A percentile compares a stretch with the other conserved stretches of the same genome.
Conservation (phyloP, 2,888 invertebrate species). For the Eupithecia exiguata region DNA sequence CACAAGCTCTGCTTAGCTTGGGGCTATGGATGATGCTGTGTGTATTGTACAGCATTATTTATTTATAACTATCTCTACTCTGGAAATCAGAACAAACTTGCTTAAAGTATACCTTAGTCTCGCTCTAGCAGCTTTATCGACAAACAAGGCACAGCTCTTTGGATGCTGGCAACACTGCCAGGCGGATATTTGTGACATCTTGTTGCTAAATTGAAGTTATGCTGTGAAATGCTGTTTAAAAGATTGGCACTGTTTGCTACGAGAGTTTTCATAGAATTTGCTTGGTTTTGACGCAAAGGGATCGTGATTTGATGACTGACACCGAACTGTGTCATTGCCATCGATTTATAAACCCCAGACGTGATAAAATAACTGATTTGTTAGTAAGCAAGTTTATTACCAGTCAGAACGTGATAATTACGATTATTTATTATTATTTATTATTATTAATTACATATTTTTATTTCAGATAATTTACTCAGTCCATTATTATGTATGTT, state of each 20-base stretch:
- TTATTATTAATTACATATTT: no score
- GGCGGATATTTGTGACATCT: conserved; percentile 25
- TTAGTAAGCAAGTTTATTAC: neutral
- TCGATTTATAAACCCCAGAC: neutral
- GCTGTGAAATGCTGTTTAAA: conserved; percentile 31
- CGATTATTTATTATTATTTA: neutral
- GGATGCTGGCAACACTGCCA: conserved; percentile 26
- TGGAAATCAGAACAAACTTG: neutral
- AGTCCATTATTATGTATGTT: no score
- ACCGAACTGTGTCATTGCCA: neutral
- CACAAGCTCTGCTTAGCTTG: no score
- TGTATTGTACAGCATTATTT: no score
- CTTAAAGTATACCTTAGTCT: neutral
- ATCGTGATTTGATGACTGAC: neutral
- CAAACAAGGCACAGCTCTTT: neutral
- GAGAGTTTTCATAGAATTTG: conserved; percentile 8
- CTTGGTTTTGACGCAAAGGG: neutral
- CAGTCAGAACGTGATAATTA: neutral
- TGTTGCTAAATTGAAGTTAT: conserved; percentile 35
- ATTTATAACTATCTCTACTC: neutral
- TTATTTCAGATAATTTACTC: no score
- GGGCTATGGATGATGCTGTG: no score
- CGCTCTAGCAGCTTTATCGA: conserved; percentile 40
- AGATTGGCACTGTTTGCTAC: conserved; percentile 15
- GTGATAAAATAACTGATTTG: neutral